Percentiles rank a stretch among this genome's conserved stretches.
Evolutionary conservation across 1,140 invertebrate species (phyloP).

Genomic region (Vanessa atalanta): DNA sequence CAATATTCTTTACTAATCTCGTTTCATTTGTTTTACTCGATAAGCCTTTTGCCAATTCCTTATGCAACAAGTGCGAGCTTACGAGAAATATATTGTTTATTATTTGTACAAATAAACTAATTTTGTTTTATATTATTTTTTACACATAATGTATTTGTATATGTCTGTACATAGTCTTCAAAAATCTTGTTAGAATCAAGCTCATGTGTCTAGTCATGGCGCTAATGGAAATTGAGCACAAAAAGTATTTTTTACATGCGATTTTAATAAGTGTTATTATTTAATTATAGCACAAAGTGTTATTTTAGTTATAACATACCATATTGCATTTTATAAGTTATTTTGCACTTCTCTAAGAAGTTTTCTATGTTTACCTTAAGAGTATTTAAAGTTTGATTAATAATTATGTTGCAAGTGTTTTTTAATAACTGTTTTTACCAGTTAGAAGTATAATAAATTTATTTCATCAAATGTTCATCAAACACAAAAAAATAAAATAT

Average conservation of each 20-base stretch:
- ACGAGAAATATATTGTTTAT: no score
- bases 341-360: not conserved
- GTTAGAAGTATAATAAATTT: no score
- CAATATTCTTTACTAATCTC: no score
- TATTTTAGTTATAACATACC: constrained; percentile 14
- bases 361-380: not conserved
- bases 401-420: no score
- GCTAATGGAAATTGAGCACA: constrained; percentile 38
- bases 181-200: constrained; percentile 9
- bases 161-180: not conserved
- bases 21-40: no score
- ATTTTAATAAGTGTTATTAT: constrained; percentile 24
- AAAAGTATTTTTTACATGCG: constrained; percentile 22
- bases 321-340: constrained; percentile 16
- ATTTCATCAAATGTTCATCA: no score
- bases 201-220: constrained; percentile 47
- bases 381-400: not conserved
- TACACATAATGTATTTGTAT: not conserved
- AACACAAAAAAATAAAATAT: no score
- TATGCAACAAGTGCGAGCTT: no score
- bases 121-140: not conserved
- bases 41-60: no score
- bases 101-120: no score
- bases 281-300: constrained; percentile 34
- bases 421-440: no score